Evolutionary conservation across 35 echinoderm and acorn worm species (phyloP).

Genomic region (Anneissia japonica): DNA sequence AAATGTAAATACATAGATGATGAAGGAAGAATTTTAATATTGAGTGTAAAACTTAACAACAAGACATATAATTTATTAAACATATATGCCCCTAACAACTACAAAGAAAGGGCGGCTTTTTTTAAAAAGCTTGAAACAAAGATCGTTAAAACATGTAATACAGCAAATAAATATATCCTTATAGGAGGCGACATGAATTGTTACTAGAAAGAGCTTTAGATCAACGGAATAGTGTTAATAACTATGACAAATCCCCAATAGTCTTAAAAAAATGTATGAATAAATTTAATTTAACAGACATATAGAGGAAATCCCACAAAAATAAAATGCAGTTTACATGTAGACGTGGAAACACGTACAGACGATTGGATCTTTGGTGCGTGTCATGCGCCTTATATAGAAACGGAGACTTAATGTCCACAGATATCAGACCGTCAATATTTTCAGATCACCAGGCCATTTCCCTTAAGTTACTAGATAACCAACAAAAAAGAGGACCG

Average conservation of each 20-base stretch:
- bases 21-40: neutral
- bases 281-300: neutral
- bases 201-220: neutral
- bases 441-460: no score
- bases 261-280: neutral
- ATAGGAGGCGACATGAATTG: neutral
- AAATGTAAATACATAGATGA: neutral
- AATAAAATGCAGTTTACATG: neutral
- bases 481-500: no score
- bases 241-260: neutral
- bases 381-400: no score
- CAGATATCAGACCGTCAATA: no score
- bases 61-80: neutral
- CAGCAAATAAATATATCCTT: neutral
- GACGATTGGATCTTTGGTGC: neutral
- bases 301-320: neutral
- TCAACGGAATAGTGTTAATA: neutral
- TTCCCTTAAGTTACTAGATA: no score
- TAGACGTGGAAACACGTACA: neutral
- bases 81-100: neutral
- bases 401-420: no score
- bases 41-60: neutral
- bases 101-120: neutral
- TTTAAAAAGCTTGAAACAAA: neutral
- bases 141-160: neutral